These are phyloP conservation scores for Tinea pellionella DNA, from an alignment of 2,888 invertebrate species.

Conservation along the genomic window DNA sequence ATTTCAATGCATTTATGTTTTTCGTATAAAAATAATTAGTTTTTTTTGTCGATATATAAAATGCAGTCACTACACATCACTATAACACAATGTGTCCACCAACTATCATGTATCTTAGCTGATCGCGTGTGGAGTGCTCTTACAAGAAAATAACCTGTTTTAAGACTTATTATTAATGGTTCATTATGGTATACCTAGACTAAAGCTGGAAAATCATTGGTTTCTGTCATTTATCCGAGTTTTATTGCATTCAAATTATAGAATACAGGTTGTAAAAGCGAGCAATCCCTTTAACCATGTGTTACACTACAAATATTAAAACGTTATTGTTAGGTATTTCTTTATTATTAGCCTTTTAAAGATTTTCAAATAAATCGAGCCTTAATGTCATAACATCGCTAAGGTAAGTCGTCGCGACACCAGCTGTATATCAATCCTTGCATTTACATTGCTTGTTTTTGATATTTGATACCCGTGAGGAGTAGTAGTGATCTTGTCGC, in stretches of 20 bases:
- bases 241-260: not conserved
- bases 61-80: not conserved
- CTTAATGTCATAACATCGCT: too few relatives aligned
- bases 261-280: not conserved
- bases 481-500: too few relatives aligned
- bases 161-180: not conserved
- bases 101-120: conserved; percentile 1
- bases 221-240: not conserved
- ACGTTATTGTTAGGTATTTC: not conserved
- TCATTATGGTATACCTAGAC: not conserved
- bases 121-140: conserved; percentile 8
- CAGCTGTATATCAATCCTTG: too few relatives aligned
- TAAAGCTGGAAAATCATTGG: not conserved
- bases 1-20: too few relatives aligned
- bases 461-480: too few relatives aligned
- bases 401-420: too few relatives aligned
- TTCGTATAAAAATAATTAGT: too few relatives aligned
- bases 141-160: conserved; percentile 5
- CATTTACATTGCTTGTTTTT: too few relatives aligned
- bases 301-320: too few relatives aligned
- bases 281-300: too few relatives aligned
- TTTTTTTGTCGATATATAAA: not conserved
- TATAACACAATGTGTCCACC: not conserved
- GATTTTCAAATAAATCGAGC: too few relatives aligned
- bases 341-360: too few relatives aligned